Evolutionary conservation across 2,113 vertebrate genomes (phyloP).

Genomic region (Ciconia stormi): DNA sequence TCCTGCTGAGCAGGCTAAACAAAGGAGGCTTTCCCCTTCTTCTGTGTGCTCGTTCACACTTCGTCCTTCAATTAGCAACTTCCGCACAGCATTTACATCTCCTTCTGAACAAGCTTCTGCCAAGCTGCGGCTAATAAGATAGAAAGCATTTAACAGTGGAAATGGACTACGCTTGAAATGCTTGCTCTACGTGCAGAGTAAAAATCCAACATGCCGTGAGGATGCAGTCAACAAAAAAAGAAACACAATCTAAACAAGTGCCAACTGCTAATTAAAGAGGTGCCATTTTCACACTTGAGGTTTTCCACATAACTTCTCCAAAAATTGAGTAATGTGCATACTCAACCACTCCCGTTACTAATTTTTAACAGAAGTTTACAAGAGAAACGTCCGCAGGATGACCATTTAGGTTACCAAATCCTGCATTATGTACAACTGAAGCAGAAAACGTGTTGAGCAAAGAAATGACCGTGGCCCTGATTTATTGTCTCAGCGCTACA

Average conservation of each 20-base stretch:
- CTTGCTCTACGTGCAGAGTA: background rate
- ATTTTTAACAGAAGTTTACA: background rate
- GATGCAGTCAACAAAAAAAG: background rate
- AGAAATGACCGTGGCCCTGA: rapidly evolving
- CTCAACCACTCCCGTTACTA: background rate
- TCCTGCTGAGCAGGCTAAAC: slow-evolving; percentile 96
- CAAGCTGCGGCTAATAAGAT: slow-evolving; percentile 90
- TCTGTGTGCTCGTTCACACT: slow-evolving; percentile 99
- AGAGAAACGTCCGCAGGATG: background rate
- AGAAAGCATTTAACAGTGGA: background rate
- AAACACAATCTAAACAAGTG: rapidly evolving
- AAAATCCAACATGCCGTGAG: rapidly evolving
- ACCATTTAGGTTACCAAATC: background rate
- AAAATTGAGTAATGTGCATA: rapidly evolving
- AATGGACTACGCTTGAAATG: background rate
- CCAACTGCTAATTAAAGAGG: background rate
- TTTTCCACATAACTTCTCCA: background rate
- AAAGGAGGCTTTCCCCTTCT: slow-evolving; percentile 97
- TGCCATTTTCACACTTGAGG: background rate
- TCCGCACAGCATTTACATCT: slow-evolving; percentile 97
- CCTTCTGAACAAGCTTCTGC: slow-evolving; percentile 99
- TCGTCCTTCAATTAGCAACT: slow-evolving; percentile 95
- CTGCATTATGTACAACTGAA: background rate
- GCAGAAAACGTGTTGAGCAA: background rate
- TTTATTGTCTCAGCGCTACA: background rate